Conservation (phyloP, 2,888 invertebrate genomes). For the Periphyllus acericola region DNA sequence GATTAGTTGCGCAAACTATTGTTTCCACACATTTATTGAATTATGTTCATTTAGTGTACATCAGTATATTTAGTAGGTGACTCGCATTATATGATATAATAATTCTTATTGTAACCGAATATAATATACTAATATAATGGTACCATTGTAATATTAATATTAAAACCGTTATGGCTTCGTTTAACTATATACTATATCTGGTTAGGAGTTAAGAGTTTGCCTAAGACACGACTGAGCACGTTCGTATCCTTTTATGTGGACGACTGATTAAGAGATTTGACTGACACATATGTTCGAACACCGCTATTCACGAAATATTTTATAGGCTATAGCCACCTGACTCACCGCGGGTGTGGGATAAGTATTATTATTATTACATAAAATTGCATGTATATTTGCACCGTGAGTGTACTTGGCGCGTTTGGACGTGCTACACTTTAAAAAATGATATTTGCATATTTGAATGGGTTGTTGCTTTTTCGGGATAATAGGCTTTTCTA, state of each 20-base stretch:
- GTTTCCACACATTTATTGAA: constrained; percentile 66
- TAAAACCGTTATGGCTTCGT: neutral
- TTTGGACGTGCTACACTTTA: neutral
- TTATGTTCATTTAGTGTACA: constrained; percentile 58
- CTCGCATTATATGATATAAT: neutral
- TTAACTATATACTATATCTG: too few relatives aligned
- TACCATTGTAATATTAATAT: neutral
- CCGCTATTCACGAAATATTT: too few relatives aligned
- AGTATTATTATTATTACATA: neutral
- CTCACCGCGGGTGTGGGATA: neutral
- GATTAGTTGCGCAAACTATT: constrained; percentile 76
- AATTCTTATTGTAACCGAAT: too few relatives aligned
- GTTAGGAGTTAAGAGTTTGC: too few relatives aligned
- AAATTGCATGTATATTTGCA: neutral
- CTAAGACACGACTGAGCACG: too few relatives aligned
- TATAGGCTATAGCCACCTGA: neutral
- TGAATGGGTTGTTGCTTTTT: neutral
- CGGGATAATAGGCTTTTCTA: too few relatives aligned
- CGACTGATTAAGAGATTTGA: too few relatives aligned
- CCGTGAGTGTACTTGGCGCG: neutral
- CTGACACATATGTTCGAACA: too few relatives aligned
- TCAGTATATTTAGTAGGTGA: constrained; percentile 62
- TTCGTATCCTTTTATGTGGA: too few relatives aligned
- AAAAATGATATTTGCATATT: neutral
- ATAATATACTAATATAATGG: neutral